These are phyloP conservation scores for Pseudeuparius sepicola DNA, from an alignment of 2,888 invertebrate species.

Conservation along the genomic window DNA sequence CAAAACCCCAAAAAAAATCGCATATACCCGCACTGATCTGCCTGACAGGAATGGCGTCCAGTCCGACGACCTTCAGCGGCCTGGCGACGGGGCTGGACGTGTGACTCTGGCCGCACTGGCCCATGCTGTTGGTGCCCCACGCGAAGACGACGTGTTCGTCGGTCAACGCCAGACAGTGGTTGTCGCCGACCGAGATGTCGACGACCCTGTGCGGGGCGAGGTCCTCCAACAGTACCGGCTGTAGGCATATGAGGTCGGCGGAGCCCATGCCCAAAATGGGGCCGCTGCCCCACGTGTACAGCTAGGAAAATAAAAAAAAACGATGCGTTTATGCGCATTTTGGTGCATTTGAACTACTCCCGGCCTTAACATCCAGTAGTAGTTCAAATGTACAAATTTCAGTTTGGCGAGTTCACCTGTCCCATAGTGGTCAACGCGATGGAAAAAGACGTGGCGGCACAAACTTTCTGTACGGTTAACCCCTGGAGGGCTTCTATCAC, in stretches of 20 bases:
- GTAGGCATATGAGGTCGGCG: conserved; percentile 44
- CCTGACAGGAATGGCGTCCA: conserved; percentile 44
- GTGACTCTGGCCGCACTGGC: conserved; percentile 55
- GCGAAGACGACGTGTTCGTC: conserved; percentile 45
- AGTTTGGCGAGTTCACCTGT: conserved; percentile 33
- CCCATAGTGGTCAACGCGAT: conserved; percentile 44
- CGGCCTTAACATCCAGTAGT: no score
- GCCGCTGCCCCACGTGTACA: conserved; percentile 55
- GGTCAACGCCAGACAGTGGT: conserved; percentile 50
- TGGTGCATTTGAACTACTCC: no score
- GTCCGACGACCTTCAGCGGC: conserved; percentile 46
- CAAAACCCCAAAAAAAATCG: no score
- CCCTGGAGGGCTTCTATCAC: conserved; percentile 49
- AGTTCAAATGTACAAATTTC: no score
- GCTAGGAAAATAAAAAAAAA: conserved; percentile 23
- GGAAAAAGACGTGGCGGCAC: conserved; percentile 45
- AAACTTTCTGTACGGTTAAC: conserved; percentile 45
- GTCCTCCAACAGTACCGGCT: conserved; percentile 46
- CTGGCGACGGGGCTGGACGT: conserved; percentile 47
- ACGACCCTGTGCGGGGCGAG: conserved; percentile 43
- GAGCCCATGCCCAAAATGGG: conserved; percentile 49
- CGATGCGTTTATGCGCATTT: no score
- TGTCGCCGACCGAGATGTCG: conserved; percentile 52
- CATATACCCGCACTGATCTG: conserved; percentile 50
- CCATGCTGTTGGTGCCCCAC: conserved; percentile 56